Evolutionary conservation across 1,140 invertebrate species (phyloP), one percentile per base, ranked within the genome.

Genomic region (Danaus melanippus): DNA sequence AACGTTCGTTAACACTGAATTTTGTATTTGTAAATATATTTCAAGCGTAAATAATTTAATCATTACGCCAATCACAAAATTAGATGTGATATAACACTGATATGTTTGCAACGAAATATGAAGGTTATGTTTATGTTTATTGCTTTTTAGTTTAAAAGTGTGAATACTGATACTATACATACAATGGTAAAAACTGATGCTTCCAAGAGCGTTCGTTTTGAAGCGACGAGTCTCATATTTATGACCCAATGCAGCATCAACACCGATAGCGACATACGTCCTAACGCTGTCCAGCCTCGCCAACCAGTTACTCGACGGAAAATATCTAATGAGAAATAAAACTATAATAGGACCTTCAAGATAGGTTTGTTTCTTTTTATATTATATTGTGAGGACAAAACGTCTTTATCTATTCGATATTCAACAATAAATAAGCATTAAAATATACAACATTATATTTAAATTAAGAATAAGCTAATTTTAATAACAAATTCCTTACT

Each of bases 211-310:
- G 61, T 58, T 8, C 64, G 49, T 3, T 56, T 58, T 2, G 60
- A 12, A 1, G 56, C 74, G 8, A 70, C 47, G 45, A 71, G 60
- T 8, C 47, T 53, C 15, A 74, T 47, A 40, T 64, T 64, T 42
- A 62, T 47, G 45, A 66, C 17, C 74, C 71, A 79, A 60, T 79
- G 76, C 42, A 76, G 42, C 56, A 73, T 44, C 42, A 71, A 63
- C 39, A 67, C 56, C 8, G 74, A 53, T 54, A 81, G 69, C 10
- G 76, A 77, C 72, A 76, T 60, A 12, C 78, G 69, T 1, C 67
- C 67, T 53, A 74, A 21, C 10, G 58, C 43, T 49, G 53, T 17
- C 65, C 66, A 77, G 10, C 67, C 72, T 46, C 67, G 66, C 76
- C 76, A 79, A n/a, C 66, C 56, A 40, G 69, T 42, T 17, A 76